Base-by-base conservation (phyloP, 1,140 invertebrate genomes). In the Harlomillsia oculata region DNA sequence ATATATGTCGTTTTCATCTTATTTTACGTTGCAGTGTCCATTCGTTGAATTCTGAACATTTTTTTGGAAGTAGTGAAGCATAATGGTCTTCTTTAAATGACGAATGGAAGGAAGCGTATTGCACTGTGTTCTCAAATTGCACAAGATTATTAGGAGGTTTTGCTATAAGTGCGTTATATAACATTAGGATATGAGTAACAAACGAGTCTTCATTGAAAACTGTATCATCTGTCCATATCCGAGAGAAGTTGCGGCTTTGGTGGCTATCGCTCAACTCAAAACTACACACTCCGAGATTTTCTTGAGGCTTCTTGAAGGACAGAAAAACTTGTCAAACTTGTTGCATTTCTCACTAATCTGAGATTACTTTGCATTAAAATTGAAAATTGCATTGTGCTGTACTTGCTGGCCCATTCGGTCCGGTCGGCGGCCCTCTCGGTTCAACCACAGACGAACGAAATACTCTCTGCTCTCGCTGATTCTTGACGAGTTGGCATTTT, bases 291-390 rank as follows among this genome's bases (percentile, higher is more conserved):
- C n/a, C n/a, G n/a, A n/a, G n/a, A n/a, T n/a, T n/a, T n/a, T n/a
- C n/a, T n/a, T n/a, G n/a, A n/a, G n/a, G n/a, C n/a, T n/a, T n/a
- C n/a, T n/a, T n/a, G n/a, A 16, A 11, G 39, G 1, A 48, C n/a
- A 32, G 28, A 56, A 56, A 56, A 56, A 56, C 53, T 56, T 40
- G 53, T 56, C 53, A 40, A 44, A 56, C 53, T 56, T 56, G 53
- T 56, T 56, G 44, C 34, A n/a, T 56, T 46, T 16, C 45, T 48
- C 45, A 32, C 45, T 48, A 48, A 48, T 48, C 45, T 32, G 30
- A 21, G 45, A 48, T 32, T 48, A 29, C 28, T 48, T 48, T 48
- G 36, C 45, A 48, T 48, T 48, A 48, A 48, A 48, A 48, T 48
- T 48, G 29, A 48, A 48, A 48, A 48, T 48, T 48, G 45, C 28